Evolutionary conservation across 2,888 invertebrate species (phyloP).

Genomic region (Sepioteuthis lessoniana): DNA sequence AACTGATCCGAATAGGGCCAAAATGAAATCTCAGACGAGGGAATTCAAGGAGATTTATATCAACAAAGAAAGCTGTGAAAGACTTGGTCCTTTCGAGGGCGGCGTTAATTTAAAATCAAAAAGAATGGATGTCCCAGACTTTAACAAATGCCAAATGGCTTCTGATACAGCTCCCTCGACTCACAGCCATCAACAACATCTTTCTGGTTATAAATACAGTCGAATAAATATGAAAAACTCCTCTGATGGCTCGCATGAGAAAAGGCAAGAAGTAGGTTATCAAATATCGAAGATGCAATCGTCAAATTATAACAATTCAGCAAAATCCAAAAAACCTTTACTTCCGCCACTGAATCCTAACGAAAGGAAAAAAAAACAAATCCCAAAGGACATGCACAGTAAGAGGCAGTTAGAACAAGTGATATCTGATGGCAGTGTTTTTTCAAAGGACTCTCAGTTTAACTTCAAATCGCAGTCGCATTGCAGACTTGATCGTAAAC

Average conservation of each 20-base stretch:
- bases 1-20: background rate
- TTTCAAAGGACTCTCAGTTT: background rate
- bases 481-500: background rate
- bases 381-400: background rate
- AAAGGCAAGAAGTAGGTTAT: background rate
- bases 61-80: conserved; percentile 36
- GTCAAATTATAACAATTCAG: background rate
- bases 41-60: conserved; percentile 42
- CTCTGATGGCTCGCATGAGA: background rate
- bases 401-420: background rate
- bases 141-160: background rate
- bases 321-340: background rate
- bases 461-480: background rate
- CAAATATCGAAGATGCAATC: background rate
- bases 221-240: background rate
- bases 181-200: background rate
- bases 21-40: background rate
- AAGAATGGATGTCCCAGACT: background rate
- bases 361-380: background rate
- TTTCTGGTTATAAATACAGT: background rate
- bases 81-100: background rate
- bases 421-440: background rate
- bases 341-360: background rate
- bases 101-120: background rate
- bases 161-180: background rate